Evolutionary conservation across 1,140 invertebrate species (phyloP).

Genomic region (Aphis craccivora): DNA sequence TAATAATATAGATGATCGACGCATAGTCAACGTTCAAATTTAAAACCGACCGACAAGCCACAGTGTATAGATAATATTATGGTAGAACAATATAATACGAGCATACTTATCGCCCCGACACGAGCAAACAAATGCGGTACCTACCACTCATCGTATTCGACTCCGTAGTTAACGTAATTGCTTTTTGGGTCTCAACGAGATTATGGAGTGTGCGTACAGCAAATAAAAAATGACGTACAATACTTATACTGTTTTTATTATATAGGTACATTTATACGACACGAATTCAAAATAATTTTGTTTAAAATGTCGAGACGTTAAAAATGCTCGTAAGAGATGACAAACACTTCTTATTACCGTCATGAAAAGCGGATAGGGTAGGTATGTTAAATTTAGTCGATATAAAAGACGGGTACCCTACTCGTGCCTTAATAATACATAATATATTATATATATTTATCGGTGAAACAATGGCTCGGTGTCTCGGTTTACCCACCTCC

Average conservation of each 20-base stretch:
- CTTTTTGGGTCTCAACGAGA: background rate
- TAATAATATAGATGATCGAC: background rate
- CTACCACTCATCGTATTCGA: background rate
- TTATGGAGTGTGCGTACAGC: background rate
- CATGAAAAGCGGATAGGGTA: too few relatives aligned
- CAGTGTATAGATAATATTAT: too few relatives aligned
- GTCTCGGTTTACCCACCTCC: background rate
- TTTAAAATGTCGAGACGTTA: background rate
- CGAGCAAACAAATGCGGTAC: background rate
- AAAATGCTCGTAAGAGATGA: background rate
- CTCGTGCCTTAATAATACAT: background rate
- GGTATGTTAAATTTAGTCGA: background rate
- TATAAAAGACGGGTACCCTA: background rate
- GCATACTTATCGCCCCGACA: background rate
- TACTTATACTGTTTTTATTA: background rate
- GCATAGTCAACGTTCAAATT: background rate
- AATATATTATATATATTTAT: background rate
- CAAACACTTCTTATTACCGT: background rate
- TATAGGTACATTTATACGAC: background rate
- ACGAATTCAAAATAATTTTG: background rate
- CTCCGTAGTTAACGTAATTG: background rate
- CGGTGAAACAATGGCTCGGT: background rate
- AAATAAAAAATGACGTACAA: too few relatives aligned
- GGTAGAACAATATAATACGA: background rate
- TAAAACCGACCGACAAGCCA: too few relatives aligned